These are phyloP conservation scores for Pterophyllum scalare DNA, from an alignment of 2,113 vertebrate species.

Conservation along the genomic window DNA sequence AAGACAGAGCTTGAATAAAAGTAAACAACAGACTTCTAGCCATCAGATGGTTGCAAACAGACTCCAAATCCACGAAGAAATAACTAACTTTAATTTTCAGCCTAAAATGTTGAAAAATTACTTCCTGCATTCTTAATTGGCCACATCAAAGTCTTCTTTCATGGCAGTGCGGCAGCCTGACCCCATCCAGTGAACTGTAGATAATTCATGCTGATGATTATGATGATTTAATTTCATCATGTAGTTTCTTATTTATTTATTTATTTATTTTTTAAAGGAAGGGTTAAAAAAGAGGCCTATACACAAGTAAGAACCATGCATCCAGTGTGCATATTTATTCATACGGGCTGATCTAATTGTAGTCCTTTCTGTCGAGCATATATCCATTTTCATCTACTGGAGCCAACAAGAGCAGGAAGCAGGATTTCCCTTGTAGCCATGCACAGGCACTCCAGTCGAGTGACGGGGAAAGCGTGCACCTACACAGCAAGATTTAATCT, in stretches of 20 bases:
- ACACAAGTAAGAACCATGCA: not conserved
- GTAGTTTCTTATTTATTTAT: not conserved
- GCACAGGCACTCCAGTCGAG: not conserved
- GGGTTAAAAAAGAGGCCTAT: not conserved
- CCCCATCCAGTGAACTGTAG: not conserved
- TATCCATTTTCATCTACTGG: not conserved
- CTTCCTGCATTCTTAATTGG: not conserved
- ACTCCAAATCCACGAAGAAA: not conserved
- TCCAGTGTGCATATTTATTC: not conserved
- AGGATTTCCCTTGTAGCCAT: conserved; percentile 13
- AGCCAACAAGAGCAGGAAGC: not conserved
- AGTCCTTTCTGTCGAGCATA: not conserved
- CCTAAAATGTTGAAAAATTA: not conserved
- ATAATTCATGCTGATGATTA: not conserved
- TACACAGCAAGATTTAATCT: conserved; percentile 17
- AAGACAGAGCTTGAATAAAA: not conserved
- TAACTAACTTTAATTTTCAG: not conserved
- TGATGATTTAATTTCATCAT: not conserved
- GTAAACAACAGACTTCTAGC: not conserved
- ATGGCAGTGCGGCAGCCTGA: not conserved
- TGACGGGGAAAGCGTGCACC: not conserved
- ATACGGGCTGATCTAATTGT: not conserved
- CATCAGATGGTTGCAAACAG: not conserved
- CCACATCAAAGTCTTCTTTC: not conserved
- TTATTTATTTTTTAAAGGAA: not conserved